These are phyloP conservation scores for Riparia riparia DNA, from an alignment of 2,113 vertebrate species.

Conservation along the genomic window DNA sequence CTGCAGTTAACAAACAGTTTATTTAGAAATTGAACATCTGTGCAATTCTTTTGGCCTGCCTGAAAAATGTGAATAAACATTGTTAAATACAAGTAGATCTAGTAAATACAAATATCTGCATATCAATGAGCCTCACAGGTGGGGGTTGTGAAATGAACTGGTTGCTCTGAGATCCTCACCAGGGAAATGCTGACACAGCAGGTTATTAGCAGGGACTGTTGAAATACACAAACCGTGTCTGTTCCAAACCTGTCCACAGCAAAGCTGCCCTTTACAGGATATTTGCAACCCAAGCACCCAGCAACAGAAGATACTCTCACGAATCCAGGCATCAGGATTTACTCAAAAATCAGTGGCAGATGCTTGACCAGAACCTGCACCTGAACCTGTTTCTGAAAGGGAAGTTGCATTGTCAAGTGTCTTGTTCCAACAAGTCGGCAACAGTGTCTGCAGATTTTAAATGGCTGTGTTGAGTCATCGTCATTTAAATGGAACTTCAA, in stretches of 20 bases:
- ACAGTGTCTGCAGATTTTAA: background rate
- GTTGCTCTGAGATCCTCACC: background rate
- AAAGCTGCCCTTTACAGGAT: background rate
- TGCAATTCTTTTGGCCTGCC: background rate
- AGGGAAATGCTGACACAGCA: background rate
- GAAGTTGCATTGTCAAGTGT: background rate
- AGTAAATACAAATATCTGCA: background rate
- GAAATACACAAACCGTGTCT: background rate
- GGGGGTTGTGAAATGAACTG: background rate
- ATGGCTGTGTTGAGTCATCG: background rate
- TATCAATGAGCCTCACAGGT: background rate
- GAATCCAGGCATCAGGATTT: background rate
- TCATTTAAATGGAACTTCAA: constrained; percentile 10
- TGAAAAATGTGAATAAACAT: background rate
- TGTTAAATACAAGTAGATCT: background rate
- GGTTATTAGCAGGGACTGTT: background rate
- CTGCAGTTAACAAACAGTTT: background rate
- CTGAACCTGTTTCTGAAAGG: background rate
- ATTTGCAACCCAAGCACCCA: background rate
- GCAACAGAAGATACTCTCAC: background rate
- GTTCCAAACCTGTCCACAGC: background rate
- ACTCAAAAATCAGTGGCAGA: background rate
- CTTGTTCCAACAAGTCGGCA: constrained; percentile 20
- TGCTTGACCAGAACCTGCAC: background rate
- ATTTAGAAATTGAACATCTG: constrained; percentile 3